These are phyloP conservation scores for Macrotis lagotis DNA, from an alignment of 2,113 vertebrate genomes.

Conservation along the genomic window DNA sequence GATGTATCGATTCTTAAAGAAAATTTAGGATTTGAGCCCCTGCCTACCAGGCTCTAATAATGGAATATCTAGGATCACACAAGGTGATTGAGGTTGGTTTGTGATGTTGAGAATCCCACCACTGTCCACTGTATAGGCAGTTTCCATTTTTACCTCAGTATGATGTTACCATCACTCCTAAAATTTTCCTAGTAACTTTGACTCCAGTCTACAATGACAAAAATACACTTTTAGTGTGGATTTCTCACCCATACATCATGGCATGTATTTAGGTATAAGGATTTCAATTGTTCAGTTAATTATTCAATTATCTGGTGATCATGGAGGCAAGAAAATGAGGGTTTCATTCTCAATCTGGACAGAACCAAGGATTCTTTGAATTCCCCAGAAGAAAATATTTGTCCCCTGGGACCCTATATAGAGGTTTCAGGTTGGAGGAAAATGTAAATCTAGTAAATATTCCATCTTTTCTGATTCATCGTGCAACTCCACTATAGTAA, in stretches of 20 bases:
- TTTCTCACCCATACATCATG: background rate
- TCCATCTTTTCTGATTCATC: background rate
- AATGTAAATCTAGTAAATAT: background rate
- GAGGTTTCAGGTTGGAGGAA: background rate
- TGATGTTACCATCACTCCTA: background rate
- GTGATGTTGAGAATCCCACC: background rate
- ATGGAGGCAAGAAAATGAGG: background rate
- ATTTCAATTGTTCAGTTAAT: background rate
- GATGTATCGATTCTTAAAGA: background rate
- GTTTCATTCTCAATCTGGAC: background rate
- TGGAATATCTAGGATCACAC: background rate
- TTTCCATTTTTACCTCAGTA: background rate
- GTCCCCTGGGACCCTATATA: background rate
- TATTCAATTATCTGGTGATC: background rate
- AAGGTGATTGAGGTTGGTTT: background rate
- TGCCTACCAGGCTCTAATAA: background rate
- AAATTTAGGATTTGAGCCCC: background rate
- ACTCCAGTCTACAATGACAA: background rate
- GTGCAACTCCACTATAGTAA: background rate
- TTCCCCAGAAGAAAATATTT: background rate
- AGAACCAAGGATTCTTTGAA: background rate
- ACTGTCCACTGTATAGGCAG: background rate
- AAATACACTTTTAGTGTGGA: background rate
- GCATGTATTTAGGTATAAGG: background rate
- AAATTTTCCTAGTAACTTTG: background rate